Evolutionary conservation across 2,113 vertebrate species (phyloP).

Genomic region (Syngnathoides biaculeatus): DNA sequence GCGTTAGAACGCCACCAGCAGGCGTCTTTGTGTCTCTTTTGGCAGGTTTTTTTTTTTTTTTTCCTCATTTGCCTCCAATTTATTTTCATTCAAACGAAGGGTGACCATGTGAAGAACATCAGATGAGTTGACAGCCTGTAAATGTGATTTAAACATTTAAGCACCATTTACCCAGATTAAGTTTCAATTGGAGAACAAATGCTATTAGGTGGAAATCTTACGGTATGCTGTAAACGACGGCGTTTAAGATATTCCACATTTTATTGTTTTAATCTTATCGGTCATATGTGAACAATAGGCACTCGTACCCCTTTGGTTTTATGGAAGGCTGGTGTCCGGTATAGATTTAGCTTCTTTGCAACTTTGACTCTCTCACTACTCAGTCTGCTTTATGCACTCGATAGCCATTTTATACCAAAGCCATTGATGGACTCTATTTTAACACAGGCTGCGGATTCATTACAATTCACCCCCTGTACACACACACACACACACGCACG

Average conservation of each 20-base stretch:
- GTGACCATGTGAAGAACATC: constrained; percentile 75
- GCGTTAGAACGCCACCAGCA: constrained; percentile 51
- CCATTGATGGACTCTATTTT: constrained; percentile 34
- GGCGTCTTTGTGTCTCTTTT: constrained; percentile 22
- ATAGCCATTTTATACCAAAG: constrained; percentile 22
- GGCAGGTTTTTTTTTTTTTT: constrained; percentile 56
- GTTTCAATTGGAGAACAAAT: constrained; percentile 73
- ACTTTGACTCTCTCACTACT: constrained; percentile 3
- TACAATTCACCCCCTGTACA: constrained; percentile 48
- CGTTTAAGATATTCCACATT: constrained; percentile 38
- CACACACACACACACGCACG: constrained; percentile 23
- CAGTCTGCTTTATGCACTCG: constrained; percentile 11
- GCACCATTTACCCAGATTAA: constrained; percentile 74
- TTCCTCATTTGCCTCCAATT: constrained; percentile 71
- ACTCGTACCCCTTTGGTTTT: constrained; percentile 9
- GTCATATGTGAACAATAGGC: constrained; percentile 34
- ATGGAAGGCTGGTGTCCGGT: neutral
- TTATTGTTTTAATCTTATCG: constrained; percentile 30
- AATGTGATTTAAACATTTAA: constrained; percentile 77
- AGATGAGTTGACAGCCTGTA: constrained; percentile 75
- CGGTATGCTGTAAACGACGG: constrained; percentile 55
- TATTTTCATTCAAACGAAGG: constrained; percentile 75
- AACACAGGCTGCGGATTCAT: constrained; percentile 53
- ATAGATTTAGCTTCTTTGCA: constrained; percentile 6
- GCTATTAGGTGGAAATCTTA: constrained; percentile 70